These are phyloP conservation scores for Pipa parva DNA, from an alignment of 2,113 vertebrate species.

Conservation along the genomic window DNA sequence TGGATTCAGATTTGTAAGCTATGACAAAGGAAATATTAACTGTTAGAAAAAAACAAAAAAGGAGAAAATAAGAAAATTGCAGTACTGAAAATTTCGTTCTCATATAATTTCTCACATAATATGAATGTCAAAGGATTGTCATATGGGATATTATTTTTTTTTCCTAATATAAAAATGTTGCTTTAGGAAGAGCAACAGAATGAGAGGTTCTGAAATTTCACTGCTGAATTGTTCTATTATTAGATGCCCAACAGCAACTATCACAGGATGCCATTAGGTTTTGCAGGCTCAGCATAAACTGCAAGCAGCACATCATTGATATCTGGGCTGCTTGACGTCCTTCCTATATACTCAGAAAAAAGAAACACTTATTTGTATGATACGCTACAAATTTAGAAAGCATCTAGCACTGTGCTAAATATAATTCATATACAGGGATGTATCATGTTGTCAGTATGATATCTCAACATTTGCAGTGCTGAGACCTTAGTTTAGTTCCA, in stretches of 20 bases:
- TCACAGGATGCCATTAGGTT: conserved; percentile 11
- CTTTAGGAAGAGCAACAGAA: conserved; percentile 30
- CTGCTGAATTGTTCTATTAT: neutral
- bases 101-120: conserved; percentile 16
- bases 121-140: conserved; percentile 25
- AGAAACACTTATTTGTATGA: conserved; percentile 16
- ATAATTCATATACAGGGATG: neutral
- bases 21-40: neutral
- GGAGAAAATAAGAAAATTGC: neutral
- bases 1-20: neutral
- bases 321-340: conserved; percentile 35
- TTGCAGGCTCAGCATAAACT: conserved; percentile 40
- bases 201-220: conserved; percentile 22
- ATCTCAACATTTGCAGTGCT: too few relatives aligned
- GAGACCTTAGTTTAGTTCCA: too few relatives aligned
- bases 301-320: conserved; percentile 40
- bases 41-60: too few relatives aligned
- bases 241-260: conserved; percentile 22
- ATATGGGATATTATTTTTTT: conserved; percentile 18
- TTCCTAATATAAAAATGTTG: conserved; percentile 27
- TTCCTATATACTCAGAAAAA: conserved; percentile 31
- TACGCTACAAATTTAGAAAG: conserved; percentile 24
- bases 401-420: conserved; percentile 7
- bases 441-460: too few relatives aligned
- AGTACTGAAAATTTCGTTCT: neutral